Conservation (phyloP, 2,888 invertebrate species). For the Ypsolopha scabrella region DNA sequence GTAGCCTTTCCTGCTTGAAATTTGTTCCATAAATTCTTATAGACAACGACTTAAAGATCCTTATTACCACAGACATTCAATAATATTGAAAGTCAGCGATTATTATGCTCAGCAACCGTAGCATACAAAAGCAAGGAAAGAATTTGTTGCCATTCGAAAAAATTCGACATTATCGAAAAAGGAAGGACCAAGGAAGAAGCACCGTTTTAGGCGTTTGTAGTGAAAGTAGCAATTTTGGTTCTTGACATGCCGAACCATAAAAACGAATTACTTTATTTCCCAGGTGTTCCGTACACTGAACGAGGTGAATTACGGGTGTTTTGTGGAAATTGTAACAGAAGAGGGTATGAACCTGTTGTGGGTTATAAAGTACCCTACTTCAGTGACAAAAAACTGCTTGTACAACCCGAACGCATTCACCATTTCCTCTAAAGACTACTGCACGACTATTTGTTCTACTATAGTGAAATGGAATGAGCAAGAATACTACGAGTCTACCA, state of each 20-base stretch:
- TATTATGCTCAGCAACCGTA: too few relatives aligned
- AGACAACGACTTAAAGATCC: too few relatives aligned
- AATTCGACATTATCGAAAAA: too few relatives aligned
- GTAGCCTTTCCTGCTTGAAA: too few relatives aligned
- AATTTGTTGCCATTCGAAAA: too few relatives aligned
- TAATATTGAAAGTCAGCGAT: too few relatives aligned
- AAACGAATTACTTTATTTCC: constrained; percentile 2
- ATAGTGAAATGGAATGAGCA: too few relatives aligned
- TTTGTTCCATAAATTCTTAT: too few relatives aligned
- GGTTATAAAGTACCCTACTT: constrained; percentile 41
- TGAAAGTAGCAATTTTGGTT: not conserved
- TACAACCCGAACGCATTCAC: constrained; percentile 35
- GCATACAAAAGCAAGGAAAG: too few relatives aligned
- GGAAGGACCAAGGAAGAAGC: not conserved
- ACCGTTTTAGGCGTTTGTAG: not conserved
- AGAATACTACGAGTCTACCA: too few relatives aligned
- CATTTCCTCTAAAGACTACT: constrained; percentile 29
- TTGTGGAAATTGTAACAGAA: constrained; percentile 38
- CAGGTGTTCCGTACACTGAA: constrained; percentile 44
- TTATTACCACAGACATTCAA: too few relatives aligned
- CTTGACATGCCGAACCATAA: not conserved
- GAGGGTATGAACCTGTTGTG: constrained; percentile 21
- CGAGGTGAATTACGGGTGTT: constrained; percentile 43
- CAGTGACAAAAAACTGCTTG: constrained; percentile 29
- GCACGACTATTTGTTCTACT: constrained; percentile 28